phyloP scores from a whole-genome alignment of 2,113 vertebrate species.

The Caranx melampygus region DNA sequence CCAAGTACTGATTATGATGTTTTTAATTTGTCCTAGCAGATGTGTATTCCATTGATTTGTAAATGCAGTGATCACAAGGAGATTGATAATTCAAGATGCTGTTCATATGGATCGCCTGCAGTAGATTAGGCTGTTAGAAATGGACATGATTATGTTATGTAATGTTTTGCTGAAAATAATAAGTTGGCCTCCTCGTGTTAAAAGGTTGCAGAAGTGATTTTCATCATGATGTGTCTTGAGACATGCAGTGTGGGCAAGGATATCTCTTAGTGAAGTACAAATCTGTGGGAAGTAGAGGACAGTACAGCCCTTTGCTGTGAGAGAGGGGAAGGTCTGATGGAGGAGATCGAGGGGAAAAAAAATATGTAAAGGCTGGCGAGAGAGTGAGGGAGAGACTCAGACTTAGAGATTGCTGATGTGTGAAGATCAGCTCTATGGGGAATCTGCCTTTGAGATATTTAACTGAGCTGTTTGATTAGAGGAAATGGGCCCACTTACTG shows the following conservation, averaged over 20 bases:
- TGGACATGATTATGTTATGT: background rate
- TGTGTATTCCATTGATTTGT: background rate
- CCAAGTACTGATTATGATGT: background rate
- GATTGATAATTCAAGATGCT: background rate
- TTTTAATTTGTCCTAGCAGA: background rate
- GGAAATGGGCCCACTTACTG: slow-evolving; percentile 72
- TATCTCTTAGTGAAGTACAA: background rate
- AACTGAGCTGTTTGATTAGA: slow-evolving; percentile 72
- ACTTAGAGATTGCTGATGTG: slow-evolving; percentile 57
- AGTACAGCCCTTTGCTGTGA: background rate
- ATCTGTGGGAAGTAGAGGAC: slow-evolving; percentile 3
- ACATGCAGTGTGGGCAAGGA: background rate
- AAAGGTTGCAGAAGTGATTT: background rate
- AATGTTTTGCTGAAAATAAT: background rate
- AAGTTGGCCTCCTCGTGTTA: background rate
- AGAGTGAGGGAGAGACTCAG: slow-evolving; percentile 9
- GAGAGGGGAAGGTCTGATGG: background rate
- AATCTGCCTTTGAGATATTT: slow-evolving; percentile 69
- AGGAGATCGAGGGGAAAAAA: background rate
- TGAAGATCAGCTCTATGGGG: slow-evolving; percentile 62
- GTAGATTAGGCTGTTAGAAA: background rate
- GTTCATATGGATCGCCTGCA: background rate
- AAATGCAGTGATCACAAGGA: background rate
- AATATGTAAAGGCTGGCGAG: slow-evolving; percentile 8
- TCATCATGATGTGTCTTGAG: background rate